These are phyloP conservation scores for Orthosia cruda DNA, from an alignment of 2,888 invertebrate genomes.

Conservation along the genomic window DNA sequence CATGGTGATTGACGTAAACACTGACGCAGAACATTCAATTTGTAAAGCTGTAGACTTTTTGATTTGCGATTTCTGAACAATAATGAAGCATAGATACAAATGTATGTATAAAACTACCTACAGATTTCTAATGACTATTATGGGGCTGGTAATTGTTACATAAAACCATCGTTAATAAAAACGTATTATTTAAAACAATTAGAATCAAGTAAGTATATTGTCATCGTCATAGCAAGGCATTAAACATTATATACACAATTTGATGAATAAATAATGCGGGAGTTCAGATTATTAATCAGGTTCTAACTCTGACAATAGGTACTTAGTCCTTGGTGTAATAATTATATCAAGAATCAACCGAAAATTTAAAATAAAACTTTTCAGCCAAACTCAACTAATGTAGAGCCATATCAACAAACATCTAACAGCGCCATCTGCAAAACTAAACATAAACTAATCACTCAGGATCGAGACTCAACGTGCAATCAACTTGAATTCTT, in stretches of 20 bases:
- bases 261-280: not conserved
- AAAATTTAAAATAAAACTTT: not conserved
- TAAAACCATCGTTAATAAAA: not conserved
- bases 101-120: not conserved
- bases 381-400: not conserved
- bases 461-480: constrained; percentile 1
- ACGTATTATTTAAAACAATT: no score
- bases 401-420: not conserved
- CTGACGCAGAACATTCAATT: constrained; percentile 43
- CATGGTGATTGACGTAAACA: constrained; percentile 44
- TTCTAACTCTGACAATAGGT: not conserved
- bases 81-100: not conserved
- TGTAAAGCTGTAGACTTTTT: not conserved
- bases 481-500: constrained; percentile 17
- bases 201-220: no score
- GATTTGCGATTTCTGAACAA: constrained; percentile 22
- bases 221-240: no score
- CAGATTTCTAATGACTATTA: no score
- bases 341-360: not conserved
- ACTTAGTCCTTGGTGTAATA: not conserved
- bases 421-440: constrained; percentile 52
- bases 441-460: constrained; percentile 22
- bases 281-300: no score
- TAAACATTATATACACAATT: no score
- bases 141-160: not conserved